phyloP scores from a whole-genome alignment of 2,113 vertebrate species.

The Irena cyanogastra region DNA sequence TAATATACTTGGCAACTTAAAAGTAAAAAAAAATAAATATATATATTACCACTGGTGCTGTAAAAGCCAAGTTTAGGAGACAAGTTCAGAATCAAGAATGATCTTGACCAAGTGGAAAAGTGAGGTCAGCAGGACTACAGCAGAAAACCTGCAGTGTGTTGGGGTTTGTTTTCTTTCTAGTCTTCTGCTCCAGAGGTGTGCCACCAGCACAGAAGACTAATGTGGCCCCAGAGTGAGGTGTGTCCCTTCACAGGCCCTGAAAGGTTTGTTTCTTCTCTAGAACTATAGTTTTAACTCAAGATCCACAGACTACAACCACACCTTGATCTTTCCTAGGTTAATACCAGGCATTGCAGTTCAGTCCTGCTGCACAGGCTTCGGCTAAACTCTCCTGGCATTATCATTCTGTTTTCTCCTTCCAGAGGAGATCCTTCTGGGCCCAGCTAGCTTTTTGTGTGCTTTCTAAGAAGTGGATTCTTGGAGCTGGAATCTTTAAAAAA shows the following conservation, averaged over 20 bases:
- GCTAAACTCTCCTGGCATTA: not conserved
- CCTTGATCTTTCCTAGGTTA: not conserved
- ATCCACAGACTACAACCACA: not conserved
- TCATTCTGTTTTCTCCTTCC: not conserved
- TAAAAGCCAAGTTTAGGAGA: not conserved
- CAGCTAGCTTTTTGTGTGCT: not conserved
- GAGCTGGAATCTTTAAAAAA: not conserved
- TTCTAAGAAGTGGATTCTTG: not conserved
- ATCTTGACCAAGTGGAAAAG: not conserved
- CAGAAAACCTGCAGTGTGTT: not conserved
- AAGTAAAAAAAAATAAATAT: not conserved
- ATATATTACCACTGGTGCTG: not conserved
- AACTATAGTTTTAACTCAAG: not conserved
- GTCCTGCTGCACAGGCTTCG: not conserved
- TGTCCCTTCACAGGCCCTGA: not conserved
- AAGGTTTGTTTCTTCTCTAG: not conserved
- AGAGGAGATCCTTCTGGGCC: not conserved
- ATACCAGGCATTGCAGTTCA: not conserved
- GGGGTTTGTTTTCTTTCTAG: fast-evolving
- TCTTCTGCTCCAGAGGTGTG: not conserved
- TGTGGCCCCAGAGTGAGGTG: too few relatives aligned
- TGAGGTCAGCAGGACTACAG: not conserved
- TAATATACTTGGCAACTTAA: not conserved
- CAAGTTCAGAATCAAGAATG: not conserved
- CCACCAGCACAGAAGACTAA: not conserved